Evolutionary conservation across 2,888 invertebrate genomes (phyloP), one percentile per base, ranked within the genome.

Genomic region (Troides aeacus): DNA sequence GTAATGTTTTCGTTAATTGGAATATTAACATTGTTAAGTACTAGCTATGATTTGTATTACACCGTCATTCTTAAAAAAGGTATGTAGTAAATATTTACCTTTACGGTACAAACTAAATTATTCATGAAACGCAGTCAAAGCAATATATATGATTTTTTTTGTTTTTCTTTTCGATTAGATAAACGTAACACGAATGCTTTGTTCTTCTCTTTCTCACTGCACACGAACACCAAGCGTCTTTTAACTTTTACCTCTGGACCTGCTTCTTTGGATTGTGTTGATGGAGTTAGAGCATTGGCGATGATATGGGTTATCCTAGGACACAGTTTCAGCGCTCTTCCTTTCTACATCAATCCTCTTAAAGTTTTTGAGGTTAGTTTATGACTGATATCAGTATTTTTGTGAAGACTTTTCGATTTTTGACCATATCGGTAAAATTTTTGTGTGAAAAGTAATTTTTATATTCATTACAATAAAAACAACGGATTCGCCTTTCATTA

Each of bases 281-380:
- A 84, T 74, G 87, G 87, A 1, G 76, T 88, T 2, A 75, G 84
- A 73, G 76, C 80, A 0, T 72, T 87, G 0, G 83, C 83, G 61
- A 84, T 84, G 77, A 68, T 82, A 61, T 88, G 88, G 88, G 79
- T 88, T 21, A 74, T 87, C 18, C 68, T 81, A 6, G 84, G 83
- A 1, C 88, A 88, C 64, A 75, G 73, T 23, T 78, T 75, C 64
- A 71, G 65, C 21, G 30, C 68, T 8, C n/a, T 64, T 46, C n/a
- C 64, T 18, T 46, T 63, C 8, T 62, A 64, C 12, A 8, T 64
- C 4, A 79, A 79, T 63, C 69, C 70, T 15, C 46, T 77, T 12
- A 73, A 76, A 39, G 42, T 70, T 24, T 66, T 71, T 46, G 53
- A 72, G 70, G 79, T 79, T 67, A 72, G 67, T 63, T 30, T 57